These are phyloP conservation scores for Hyphantria cunea DNA, from an alignment of 1,140 invertebrate species.

Conservation along the genomic window DNA sequence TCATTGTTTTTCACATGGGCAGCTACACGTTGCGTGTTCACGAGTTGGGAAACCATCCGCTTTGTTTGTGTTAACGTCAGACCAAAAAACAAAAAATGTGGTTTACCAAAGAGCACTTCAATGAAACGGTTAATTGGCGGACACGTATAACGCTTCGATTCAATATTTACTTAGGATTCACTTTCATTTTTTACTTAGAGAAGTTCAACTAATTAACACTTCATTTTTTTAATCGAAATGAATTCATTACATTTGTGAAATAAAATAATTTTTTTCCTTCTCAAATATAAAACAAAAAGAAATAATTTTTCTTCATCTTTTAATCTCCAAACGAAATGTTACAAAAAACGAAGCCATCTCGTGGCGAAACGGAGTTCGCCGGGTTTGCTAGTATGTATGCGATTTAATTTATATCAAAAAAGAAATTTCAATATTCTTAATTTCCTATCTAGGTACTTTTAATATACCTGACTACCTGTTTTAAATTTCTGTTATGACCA, in stretches of 20 bases:
- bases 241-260: conserved; percentile 43
- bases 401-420: no score
- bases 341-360: no score
- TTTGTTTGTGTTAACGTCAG: conserved; percentile 62
- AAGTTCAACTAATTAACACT: conserved; percentile 40
- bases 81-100: conserved; percentile 58
- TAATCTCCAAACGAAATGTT: no score
- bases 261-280: conserved; percentile 3
- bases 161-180: conserved; percentile 34
- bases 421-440: no score
- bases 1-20: conserved; percentile 42
- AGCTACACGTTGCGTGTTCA: conserved; percentile 45
- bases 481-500: background rate
- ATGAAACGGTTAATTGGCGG: conserved; percentile 32
- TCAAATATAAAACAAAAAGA: no score
- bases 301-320: no score
- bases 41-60: no score
- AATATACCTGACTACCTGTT: background rate
- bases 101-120: conserved; percentile 53
- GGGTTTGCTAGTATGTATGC: no score
- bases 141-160: conserved; percentile 33
- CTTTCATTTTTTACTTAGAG: conserved; percentile 31
- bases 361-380: no score
- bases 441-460: no score
- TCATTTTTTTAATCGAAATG: conserved; percentile 43